A percentile compares a stretch with the other conserved stretches of the same genome.
These are phyloP conservation scores for Hycleus phaleratus DNA, from an alignment of 1,140 invertebrate species.

Conservation along the genomic window DNA sequence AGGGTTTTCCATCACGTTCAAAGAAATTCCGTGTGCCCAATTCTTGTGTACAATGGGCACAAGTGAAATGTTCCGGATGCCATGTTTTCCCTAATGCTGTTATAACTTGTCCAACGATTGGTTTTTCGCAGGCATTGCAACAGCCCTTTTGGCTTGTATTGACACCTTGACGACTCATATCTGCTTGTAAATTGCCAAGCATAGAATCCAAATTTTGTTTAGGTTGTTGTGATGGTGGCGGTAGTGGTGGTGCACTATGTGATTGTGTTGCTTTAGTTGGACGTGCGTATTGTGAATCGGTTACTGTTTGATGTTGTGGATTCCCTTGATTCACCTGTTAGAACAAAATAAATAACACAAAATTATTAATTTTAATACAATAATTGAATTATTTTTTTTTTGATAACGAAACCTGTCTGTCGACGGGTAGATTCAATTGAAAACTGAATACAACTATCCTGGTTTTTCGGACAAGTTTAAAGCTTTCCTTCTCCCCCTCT, in stretches of 20 bases:
- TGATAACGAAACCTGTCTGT: background rate
- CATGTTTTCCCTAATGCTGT: conserved; percentile 97
- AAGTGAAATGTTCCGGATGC: conserved; percentile 99
- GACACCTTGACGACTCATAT: conserved; percentile 95
- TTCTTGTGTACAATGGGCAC: conserved; percentile 93
- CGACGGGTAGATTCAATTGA: background rate
- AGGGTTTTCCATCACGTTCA: conserved; percentile 91
- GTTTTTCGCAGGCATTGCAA: conserved; percentile 95
- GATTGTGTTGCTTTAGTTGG: conserved; percentile 38
- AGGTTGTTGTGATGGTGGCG: conserved; percentile 8
- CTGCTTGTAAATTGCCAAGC: conserved; percentile 85
- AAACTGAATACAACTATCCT: conserved; percentile 7
- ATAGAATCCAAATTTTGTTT: conserved; percentile 72
- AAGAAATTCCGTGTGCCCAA: conserved; percentile 98
- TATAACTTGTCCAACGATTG: conserved; percentile 91
- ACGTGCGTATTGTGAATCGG: conserved; percentile 38
- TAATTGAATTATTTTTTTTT: background rate
- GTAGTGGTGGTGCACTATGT: conserved; percentile 25
- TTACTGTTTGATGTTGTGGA: conserved; percentile 30
- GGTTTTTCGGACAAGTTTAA: conserved; percentile 10
- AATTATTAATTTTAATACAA: background rate
- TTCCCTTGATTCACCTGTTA: conserved; percentile 26
- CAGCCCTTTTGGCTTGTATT: conserved; percentile 96
- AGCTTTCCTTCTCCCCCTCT: conserved; percentile 1
- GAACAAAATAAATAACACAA: background rate